phyloP scores from a whole-genome alignment of 2,888 invertebrate species.

The Melangyna quadrimaculata region DNA sequence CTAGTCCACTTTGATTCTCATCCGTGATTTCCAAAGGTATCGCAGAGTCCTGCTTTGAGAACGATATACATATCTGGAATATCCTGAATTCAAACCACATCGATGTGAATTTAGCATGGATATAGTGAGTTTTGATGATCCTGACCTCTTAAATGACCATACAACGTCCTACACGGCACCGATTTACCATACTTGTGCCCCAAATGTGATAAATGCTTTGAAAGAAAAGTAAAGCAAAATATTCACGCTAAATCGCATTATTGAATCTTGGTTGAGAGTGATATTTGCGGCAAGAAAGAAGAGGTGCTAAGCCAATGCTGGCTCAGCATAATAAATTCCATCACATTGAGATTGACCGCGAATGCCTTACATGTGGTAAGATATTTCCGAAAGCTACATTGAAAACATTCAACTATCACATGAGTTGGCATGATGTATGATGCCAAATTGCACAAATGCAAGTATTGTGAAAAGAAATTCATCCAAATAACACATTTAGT shows the following conservation, averaged over 20 bases:
- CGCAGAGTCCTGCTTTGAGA: too few species aligned
- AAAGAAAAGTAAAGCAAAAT: constrained; percentile 39
- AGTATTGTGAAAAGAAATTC: constrained; percentile 60
- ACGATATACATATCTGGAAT: too few species aligned
- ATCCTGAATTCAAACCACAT: constrained; percentile 42
- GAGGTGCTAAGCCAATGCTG: constrained; percentile 56
- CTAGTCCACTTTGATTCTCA: too few species aligned
- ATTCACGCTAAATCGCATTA: constrained; percentile 48
- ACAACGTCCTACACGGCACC: constrained; percentile 40
- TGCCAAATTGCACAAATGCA: constrained; percentile 52
- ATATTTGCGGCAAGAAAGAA: constrained; percentile 45
- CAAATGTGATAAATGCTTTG: constrained; percentile 41
- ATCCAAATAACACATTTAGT: constrained; percentile 55
- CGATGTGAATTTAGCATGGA: constrained; percentile 59
- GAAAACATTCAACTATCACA: constrained; percentile 51
- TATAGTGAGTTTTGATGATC: constrained; percentile 50
- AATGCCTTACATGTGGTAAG: constrained; percentile 48
- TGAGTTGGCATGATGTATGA: constrained; percentile 65
- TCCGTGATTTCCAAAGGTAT: too few species aligned
- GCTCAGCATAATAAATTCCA: constrained; percentile 57
- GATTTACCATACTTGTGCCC: constrained; percentile 50
- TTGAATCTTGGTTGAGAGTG: constrained; percentile 20
- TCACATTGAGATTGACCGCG: constrained; percentile 40
- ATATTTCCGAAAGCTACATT: constrained; percentile 31
- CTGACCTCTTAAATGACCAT: constrained; percentile 44